Percentiles rank a stretch among this genome's conserved stretches.
Conservation (phyloP, 2,888 invertebrate genomes). For the Callyntrura guangdongensis region DNA sequence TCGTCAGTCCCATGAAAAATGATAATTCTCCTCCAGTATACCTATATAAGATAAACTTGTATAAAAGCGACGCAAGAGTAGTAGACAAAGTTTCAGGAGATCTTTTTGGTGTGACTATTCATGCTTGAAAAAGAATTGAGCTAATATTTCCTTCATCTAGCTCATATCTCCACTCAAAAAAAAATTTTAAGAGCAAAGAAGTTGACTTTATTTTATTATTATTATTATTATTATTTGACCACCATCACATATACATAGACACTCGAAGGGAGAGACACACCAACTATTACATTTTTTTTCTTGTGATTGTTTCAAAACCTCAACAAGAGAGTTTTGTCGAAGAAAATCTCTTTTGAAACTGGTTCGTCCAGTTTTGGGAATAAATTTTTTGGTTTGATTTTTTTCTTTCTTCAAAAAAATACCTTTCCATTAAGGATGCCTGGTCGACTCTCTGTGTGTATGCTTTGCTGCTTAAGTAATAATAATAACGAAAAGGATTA, state of each 20-base stretch:
- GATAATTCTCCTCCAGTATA: constrained; percentile 62
- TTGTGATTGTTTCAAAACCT: constrained; percentile 75
- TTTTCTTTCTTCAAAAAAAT: constrained; percentile 75
- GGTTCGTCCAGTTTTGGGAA: constrained; percentile 85
- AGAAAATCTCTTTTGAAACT: constrained; percentile 82
- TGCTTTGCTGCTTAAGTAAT: constrained; percentile 48
- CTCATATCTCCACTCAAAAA: constrained; percentile 38
- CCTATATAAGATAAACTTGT: not conserved
- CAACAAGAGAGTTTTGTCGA: constrained; percentile 66
- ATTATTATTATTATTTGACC: constrained; percentile 77
- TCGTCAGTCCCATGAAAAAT: constrained; percentile 50
- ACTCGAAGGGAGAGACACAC: constrained; percentile 16
- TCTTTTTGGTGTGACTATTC: constrained; percentile 20
- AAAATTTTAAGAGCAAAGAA: constrained; percentile 45
- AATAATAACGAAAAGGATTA: constrained; percentile 66
- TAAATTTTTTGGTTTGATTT: constrained; percentile 84
- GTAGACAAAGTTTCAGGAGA: not conserved
- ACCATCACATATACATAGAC: constrained; percentile 50
- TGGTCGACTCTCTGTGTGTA: constrained; percentile 50
- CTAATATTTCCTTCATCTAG: constrained; percentile 75
- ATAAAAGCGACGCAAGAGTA: constrained; percentile 6
- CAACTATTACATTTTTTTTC: constrained; percentile 48
- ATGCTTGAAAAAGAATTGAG: constrained; percentile 65
- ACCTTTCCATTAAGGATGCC: constrained; percentile 69
- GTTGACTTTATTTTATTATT: constrained; percentile 71